These are phyloP conservation scores for Neosalanx taihuensis DNA, from an alignment of 2,797 vertebrate species.

Conservation along the genomic window DNA sequence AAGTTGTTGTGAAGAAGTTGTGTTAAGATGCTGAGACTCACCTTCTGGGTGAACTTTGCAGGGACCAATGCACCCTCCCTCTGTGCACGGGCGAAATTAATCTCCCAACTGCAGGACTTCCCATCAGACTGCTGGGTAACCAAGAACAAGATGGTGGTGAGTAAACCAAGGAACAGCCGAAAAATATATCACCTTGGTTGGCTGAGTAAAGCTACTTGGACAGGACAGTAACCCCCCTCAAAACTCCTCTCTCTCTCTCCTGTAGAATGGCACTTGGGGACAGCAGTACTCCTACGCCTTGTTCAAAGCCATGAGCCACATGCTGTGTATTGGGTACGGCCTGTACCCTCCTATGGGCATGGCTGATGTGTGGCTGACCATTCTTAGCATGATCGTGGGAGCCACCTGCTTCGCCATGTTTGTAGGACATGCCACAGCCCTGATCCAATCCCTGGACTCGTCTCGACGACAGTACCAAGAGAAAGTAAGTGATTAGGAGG, in stretches of 20 bases:
- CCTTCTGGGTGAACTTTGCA: slow-evolving; percentile 64
- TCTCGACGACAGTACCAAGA: slow-evolving; percentile 97
- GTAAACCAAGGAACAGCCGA: slow-evolving; percentile 32
- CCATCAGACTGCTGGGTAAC: slow-evolving; percentile 96
- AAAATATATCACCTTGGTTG: not conserved
- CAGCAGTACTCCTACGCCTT: slow-evolving; percentile 97
- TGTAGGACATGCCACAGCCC: slow-evolving; percentile 95
- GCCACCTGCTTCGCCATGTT: slow-evolving; percentile 99
- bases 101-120: slow-evolving; percentile 85
- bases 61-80: slow-evolving; percentile 49
- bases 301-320: slow-evolving; percentile 99
- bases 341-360: slow-evolving; percentile 93
- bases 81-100: slow-evolving; percentile 47
- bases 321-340: slow-evolving; percentile 97
- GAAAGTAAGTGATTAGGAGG: slow-evolving; percentile 79
- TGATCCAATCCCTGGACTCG: slow-evolving; percentile 97
- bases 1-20: not conserved
- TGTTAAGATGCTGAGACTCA: slow-evolving; percentile 48
- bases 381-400: slow-evolving; percentile 98
- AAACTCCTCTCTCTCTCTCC: slow-evolving; percentile 1
- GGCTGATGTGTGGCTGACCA: slow-evolving; percentile 98
- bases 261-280: slow-evolving; percentile 95
- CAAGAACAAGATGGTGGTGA: slow-evolving; percentile 97
- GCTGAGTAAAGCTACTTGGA: not conserved
- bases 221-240: not conserved